These are phyloP conservation scores for Tachypleus tridentatus DNA, from an alignment of 1,140 invertebrate genomes.

Conservation along the genomic window DNA sequence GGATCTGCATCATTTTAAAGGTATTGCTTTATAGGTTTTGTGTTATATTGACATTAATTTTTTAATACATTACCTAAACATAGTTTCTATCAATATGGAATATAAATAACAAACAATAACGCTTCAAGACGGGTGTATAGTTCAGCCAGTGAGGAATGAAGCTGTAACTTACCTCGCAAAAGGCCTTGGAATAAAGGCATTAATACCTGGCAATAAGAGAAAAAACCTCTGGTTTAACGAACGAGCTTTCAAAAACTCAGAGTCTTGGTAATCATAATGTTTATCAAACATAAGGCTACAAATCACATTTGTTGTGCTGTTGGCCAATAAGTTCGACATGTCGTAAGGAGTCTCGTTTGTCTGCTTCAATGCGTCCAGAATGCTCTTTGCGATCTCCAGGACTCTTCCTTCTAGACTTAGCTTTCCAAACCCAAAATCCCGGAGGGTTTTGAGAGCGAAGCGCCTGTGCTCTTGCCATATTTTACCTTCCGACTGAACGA, in stretches of 20 bases:
- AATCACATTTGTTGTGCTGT: conserved; percentile 16
- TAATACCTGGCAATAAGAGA: background rate
- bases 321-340: conserved; percentile 1
- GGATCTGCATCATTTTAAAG: too few relatives aligned
- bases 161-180: background rate
- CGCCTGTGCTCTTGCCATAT: conserved; percentile 59
- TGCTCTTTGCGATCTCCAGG: conserved; percentile 29
- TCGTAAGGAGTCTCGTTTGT: background rate
- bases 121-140: too few relatives aligned
- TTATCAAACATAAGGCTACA: conserved; percentile 15
- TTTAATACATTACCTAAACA: too few relatives aligned
- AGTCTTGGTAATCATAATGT: conserved; percentile 19
- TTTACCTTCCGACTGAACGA: conserved; percentile 44
- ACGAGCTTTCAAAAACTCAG: background rate
- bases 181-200: background rate
- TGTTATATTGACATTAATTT: too few relatives aligned
- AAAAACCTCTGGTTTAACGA: background rate
- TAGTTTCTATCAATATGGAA: too few relatives aligned
- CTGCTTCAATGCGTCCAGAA: conserved; percentile 20
- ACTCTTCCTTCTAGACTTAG: conserved; percentile 55
- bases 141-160: too few relatives aligned
- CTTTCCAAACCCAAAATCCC: conserved; percentile 60
- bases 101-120: too few relatives aligned
- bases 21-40: too few relatives aligned
- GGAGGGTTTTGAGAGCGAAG: conserved; percentile 55